A percentile compares a stretch with the other conserved stretches of the same genome.
Evolutionary conservation across 2,797 vertebrate genomes (phyloP).

Genomic region (Chelon labrosus): DNA sequence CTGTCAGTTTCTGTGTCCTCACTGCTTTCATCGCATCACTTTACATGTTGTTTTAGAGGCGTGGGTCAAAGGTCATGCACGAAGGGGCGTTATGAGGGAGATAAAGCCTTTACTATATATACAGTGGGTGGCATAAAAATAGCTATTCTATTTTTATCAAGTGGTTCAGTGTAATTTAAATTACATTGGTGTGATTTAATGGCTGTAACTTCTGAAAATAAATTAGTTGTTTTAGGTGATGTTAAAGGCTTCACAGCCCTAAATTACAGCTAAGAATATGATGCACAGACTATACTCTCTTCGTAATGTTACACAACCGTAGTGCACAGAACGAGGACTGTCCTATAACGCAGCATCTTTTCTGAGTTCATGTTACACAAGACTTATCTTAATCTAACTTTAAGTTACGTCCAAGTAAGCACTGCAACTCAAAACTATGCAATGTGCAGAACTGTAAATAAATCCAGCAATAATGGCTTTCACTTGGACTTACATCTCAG

Average conservation of each 20-base stretch:
- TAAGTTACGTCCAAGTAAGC: background rate
- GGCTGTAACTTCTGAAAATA: background rate
- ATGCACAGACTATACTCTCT: background rate
- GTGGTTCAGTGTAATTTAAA: background rate
- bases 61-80: slow-evolving; percentile 54
- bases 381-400: slow-evolving; percentile 8
- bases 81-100: slow-evolving; percentile 26
- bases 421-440: background rate
- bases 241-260: background rate
- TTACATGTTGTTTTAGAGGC: slow-evolving; percentile 67
- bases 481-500: too few species aligned
- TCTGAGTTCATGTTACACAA: slow-evolving; percentile 36
- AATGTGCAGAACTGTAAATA: background rate
- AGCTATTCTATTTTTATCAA: slow-evolving; percentile 38
- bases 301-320: slow-evolving; percentile 19
- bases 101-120: slow-evolving; percentile 50
- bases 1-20: slow-evolving; percentile 70
- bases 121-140: slow-evolving; percentile 39
- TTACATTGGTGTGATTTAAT: background rate
- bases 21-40: slow-evolving; percentile 55
- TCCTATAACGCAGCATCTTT: background rate
- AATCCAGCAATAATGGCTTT: too few species aligned
- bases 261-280: slow-evolving; percentile 9
- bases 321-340: slow-evolving; percentile 10
- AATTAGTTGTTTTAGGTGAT: background rate